Evolutionary conservation across 2,888 invertebrate species (phyloP).

Genomic region (Rhaphigaster nebulosa): DNA sequence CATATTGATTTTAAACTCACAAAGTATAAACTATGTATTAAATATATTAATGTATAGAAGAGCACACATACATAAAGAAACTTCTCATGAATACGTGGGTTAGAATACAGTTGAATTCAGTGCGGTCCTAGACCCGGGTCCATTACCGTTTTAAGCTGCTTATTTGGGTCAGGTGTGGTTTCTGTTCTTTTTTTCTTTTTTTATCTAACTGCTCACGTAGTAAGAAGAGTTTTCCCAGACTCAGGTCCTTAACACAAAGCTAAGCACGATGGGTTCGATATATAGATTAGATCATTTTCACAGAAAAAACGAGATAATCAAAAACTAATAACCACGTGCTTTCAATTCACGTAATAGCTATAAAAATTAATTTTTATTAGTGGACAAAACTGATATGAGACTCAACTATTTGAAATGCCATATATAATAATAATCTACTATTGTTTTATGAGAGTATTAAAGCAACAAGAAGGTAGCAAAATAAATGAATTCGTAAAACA

Average conservation of each 20-base stretch:
- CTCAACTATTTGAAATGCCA: too few species aligned
- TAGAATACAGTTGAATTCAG: neutral
- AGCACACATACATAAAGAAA: neutral
- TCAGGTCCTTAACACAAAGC: neutral
- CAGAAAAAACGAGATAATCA: neutral
- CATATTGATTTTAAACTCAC: too few species aligned
- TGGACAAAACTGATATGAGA: too few species aligned
- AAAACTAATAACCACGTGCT: neutral
- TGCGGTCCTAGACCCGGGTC: neutral
- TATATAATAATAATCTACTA: too few species aligned
- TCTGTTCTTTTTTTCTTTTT: neutral
- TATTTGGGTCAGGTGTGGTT: conserved; percentile 37
- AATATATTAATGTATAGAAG: neutral
- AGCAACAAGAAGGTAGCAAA: too few species aligned
- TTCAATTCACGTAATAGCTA: neutral
- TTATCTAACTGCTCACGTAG: conserved; percentile 27
- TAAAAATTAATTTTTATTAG: neutral
- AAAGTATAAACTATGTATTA: too few species aligned
- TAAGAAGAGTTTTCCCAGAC: neutral
- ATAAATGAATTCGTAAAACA: too few species aligned
- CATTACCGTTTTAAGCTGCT: conserved; percentile 2
- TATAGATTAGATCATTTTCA: neutral
- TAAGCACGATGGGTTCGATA: neutral
- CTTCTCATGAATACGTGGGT: neutral
- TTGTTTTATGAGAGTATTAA: too few species aligned